Percentiles rank a stretch among this genome's conserved stretches.
phyloP scores from a whole-genome alignment of 2,113 vertebrate genomes.

The Leptodactylus fuscus region DNA sequence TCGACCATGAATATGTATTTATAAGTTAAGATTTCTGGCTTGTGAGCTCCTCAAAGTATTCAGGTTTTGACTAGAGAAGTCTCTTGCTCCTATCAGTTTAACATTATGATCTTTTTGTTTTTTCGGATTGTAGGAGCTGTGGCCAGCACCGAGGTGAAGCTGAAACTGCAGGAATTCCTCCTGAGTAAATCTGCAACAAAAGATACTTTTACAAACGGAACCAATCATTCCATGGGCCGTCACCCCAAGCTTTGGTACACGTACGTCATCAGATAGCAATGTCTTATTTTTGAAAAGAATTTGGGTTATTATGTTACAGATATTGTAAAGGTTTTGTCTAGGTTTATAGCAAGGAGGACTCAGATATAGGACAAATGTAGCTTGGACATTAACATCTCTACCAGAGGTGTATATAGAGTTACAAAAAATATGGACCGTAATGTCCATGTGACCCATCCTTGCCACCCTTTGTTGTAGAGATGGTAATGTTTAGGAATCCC shows the following conservation, averaged over 20 bases:
- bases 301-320: neutral
- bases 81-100: neutral
- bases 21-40: constrained; percentile 1
- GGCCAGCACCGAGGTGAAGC: constrained; percentile 97
- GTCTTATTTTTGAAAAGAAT: neutral
- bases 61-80: constrained; percentile 12
- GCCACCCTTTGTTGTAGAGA: no score
- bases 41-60: neutral
- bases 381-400: neutral
- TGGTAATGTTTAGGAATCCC: no score
- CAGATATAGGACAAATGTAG: no score
- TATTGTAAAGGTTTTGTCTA: neutral
- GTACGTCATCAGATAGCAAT: constrained; percentile 76
- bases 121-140: constrained; percentile 85
- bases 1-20: constrained; percentile 8
- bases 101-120: constrained; percentile 49
- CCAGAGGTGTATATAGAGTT: no score
- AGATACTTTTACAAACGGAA: constrained; percentile 84
- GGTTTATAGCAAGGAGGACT: no score
- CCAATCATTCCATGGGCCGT: constrained; percentile 85
- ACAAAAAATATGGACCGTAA: neutral
- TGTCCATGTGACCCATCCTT: no score
- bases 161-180: constrained; percentile 99
- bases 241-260: constrained; percentile 96
- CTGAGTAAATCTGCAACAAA: constrained; percentile 94